These are phyloP conservation scores for Anoplopoma fimbria DNA, from an alignment of 2,113 vertebrate species.

Conservation along the genomic window DNA sequence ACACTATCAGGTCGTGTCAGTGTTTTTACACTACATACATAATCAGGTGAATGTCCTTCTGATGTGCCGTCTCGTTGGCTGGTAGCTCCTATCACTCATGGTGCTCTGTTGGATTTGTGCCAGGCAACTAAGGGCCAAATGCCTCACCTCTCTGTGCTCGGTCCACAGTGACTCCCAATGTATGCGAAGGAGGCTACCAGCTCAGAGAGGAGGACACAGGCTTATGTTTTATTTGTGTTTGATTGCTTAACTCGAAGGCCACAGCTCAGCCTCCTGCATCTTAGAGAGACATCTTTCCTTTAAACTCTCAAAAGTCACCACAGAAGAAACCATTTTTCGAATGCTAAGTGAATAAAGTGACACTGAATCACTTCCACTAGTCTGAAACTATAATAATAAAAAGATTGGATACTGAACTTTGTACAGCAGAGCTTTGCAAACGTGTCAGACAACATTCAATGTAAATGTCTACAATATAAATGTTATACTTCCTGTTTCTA, in stretches of 20 bases:
- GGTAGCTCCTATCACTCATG: slow-evolving; percentile 9
- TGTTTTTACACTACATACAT: not conserved
- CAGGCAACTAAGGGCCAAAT: slow-evolving; percentile 10
- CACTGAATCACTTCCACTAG: not conserved
- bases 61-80: slow-evolving; percentile 9
- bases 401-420: not conserved
- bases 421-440: not conserved
- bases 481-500: slow-evolving; percentile 19
- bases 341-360: not conserved
- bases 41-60: slow-evolving; percentile 8
- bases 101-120: slow-evolving; percentile 17
- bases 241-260: not conserved
- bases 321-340: not conserved
- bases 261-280: not conserved
- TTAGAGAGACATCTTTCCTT: not conserved
- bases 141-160: slow-evolving; percentile 18
- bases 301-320: not conserved
- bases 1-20: not conserved
- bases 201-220: slow-evolving; percentile 2
- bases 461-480: not conserved
- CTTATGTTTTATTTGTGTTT: not conserved
- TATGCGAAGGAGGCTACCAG: slow-evolving; percentile 13
- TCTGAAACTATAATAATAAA: not conserved
- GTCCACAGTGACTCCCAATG: not conserved
- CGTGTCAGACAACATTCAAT: not conserved